These are phyloP conservation scores for Caenorhabditis angaria DNA, from an alignment of 2,888 invertebrate genomes.

Conservation along the genomic window DNA sequence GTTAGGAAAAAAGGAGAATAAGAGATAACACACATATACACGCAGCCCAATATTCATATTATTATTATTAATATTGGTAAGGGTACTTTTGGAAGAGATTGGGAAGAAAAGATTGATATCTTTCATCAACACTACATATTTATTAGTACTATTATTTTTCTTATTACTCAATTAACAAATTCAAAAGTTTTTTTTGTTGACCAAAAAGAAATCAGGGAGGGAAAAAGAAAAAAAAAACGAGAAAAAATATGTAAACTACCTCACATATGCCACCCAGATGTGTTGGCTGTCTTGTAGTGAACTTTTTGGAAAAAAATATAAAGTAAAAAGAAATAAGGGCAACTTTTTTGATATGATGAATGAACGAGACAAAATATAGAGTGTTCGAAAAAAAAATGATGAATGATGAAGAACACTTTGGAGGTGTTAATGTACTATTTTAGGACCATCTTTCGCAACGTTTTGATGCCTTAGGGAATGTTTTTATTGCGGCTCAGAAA, in stretches of 20 bases:
- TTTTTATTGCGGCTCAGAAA: too few species aligned
- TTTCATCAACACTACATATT: background rate
- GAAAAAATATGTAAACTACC: background rate
- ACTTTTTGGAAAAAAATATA: background rate
- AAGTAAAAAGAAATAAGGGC: background rate
- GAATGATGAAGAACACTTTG: background rate
- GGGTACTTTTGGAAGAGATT: background rate
- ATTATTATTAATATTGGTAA: background rate
- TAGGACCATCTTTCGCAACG: too few species aligned
- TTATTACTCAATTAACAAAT: too few species aligned
- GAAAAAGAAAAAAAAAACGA: too few species aligned
- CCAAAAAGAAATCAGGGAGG: too few species aligned
- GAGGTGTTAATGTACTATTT: background rate
- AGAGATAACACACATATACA: background rate
- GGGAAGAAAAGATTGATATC: background rate
- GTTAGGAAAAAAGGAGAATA: background rate
- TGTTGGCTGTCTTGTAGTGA: background rate
- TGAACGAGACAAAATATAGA: constrained; percentile 12
- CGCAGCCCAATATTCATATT: background rate
- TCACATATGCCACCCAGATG: background rate
- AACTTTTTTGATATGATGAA: constrained; percentile 10
- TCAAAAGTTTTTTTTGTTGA: too few species aligned
- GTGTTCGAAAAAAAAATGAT: constrained; percentile 15
- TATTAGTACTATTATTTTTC: too few species aligned
- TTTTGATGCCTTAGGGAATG: too few species aligned